Evolutionary conservation across 2,888 invertebrate species (phyloP).

Genomic region (Tenthredo notha): DNA sequence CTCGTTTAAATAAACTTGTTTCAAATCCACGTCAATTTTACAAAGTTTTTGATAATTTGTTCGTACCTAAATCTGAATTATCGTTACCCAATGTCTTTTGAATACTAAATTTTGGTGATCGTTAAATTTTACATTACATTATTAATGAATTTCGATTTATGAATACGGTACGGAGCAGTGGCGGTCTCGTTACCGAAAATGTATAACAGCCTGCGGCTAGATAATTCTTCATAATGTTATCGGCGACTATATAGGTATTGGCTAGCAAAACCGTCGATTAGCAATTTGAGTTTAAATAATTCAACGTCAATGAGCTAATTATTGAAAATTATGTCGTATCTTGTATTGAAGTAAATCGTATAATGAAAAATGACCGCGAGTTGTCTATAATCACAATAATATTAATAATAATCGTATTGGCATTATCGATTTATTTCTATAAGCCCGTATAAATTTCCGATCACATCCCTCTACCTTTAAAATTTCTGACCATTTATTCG

Average conservation of each 20-base stretch:
- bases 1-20: background rate
- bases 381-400: background rate
- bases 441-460: background rate
- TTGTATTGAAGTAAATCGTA: background rate
- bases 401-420: constrained; percentile 1
- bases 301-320: background rate
- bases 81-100: background rate
- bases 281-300: background rate
- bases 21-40: background rate
- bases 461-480: background rate
- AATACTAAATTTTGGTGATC: background rate
- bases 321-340: background rate
- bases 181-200: constrained; percentile 6
- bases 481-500: constrained; percentile 34
- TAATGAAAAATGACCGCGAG: background rate
- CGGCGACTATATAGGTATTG: background rate
- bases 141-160: background rate
- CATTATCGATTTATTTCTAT: background rate
- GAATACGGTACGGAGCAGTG: background rate
- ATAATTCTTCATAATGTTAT: constrained; percentile 2
- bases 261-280: background rate
- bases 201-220: background rate
- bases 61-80: background rate
- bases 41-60: background rate
- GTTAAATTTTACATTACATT: background rate